phyloP scores from a whole-genome alignment of 2,888 invertebrate genomes.

The Pollenia labialis region DNA sequence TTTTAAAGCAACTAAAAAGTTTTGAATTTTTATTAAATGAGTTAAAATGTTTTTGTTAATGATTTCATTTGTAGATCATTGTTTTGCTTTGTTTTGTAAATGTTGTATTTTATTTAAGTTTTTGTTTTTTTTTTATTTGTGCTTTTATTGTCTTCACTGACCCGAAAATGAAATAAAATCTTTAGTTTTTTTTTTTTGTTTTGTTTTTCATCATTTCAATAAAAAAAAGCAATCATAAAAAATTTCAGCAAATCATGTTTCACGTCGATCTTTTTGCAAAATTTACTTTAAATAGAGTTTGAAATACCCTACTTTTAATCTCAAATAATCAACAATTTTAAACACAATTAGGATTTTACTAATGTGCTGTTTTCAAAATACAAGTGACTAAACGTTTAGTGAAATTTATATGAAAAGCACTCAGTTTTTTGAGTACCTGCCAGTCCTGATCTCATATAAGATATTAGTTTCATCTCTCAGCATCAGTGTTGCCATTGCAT shows the following conservation, averaged over 20 bases:
- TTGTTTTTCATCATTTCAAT: constrained; percentile 35
- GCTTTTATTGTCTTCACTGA: constrained; percentile 57
- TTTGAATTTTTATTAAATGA: constrained; percentile 20
- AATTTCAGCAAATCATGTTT: constrained; percentile 57
- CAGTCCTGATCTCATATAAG: no score
- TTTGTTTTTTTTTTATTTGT: constrained; percentile 16
- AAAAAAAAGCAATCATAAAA: neutral
- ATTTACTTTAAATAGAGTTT: neutral
- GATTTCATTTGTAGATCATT: constrained; percentile 56
- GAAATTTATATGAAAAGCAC: no score
- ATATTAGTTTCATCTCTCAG: no score
- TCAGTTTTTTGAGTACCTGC: no score
- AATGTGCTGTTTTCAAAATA: no score
- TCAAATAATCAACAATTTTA: neutral
- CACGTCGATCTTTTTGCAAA: constrained; percentile 1
- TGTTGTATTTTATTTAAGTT: neutral
- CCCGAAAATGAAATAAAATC: constrained; percentile 63
- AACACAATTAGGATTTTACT: no score
- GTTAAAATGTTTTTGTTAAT: constrained; percentile 52
- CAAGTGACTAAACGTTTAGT: no score
- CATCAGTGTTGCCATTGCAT: no score
- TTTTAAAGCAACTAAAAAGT: constrained; percentile 4
- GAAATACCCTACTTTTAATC: no score
- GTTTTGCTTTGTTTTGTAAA: neutral
- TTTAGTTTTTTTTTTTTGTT: constrained; percentile 27